Conservation (phyloP, 2,113 vertebrate species). For the Suncus etruscus region DNA sequence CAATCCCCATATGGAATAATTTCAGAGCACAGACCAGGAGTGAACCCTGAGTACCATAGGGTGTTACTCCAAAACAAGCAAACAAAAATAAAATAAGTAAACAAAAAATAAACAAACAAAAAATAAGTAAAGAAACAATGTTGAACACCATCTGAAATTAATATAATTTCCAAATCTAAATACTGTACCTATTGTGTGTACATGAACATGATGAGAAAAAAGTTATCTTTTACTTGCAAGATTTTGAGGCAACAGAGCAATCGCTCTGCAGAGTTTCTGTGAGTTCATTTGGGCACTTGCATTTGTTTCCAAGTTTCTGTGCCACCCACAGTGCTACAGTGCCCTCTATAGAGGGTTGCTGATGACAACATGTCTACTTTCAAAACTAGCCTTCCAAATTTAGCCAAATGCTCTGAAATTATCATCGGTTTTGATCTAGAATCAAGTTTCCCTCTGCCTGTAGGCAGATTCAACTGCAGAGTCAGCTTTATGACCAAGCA, state of each 20-base stretch:
- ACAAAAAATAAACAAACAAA: no score
- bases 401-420: background rate
- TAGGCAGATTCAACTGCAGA: background rate
- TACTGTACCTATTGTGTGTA: background rate
- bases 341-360: background rate
- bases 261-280: background rate
- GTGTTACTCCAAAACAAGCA: no score
- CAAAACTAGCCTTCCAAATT: background rate
- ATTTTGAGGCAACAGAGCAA: background rate
- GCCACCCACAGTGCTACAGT: background rate
- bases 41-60: no score
- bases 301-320: background rate
- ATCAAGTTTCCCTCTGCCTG: background rate
- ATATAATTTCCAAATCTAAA: background rate
- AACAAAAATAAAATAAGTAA: no score
- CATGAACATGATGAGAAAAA: background rate
- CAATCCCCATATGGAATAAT: no score
- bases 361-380: background rate
- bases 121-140: background rate
- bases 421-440: background rate
- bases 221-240: background rate
- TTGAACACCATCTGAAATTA: background rate
- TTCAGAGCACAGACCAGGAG: no score
- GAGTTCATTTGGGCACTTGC: background rate
- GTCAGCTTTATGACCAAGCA: background rate